Evolutionary conservation across 1,140 invertebrate genomes (phyloP), one percentile per base, ranked within the genome.

Genomic region (Aphelinus certus): DNA sequence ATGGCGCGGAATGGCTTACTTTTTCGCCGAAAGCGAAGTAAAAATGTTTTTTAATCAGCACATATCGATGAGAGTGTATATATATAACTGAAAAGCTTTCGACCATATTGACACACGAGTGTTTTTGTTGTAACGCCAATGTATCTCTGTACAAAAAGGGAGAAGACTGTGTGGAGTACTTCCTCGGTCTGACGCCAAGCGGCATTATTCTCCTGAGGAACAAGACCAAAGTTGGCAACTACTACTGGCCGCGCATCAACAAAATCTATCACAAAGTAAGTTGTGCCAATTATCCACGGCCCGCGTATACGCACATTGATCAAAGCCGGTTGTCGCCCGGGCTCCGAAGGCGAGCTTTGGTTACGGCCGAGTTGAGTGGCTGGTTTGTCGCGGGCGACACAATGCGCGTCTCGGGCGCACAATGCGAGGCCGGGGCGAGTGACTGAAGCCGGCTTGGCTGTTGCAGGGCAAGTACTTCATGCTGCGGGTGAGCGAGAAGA

Each of bases 231-330:
- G 98, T 99, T 79, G 98, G 97, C 78, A 96, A 98, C 87, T 99
- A 99, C 89, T 98, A 98, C 88, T 99, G 98, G 98, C 96, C 97
- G 62, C 92, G 97, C 85, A 98, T 98, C 82, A 96, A 94, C 76
- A 98, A 98, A 90, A 94, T 98, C 79, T 97, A 96, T 87, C 97
- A 96, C 88, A 98, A 98, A 90, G 87, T 87, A 83, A 58, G 56
- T 61, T 53, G 51, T 9, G 4, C 51, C 4, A 53, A 53, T 53
- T 53, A 53, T 0, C 26, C 26, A 26, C 26, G 26, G 26, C 0
- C 26, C 26, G 7, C 55, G 3, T 57, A 57, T 57, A 4, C 7
- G 3, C 55, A 2, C 55, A 9, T 3, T 10, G 55, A 26, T 26
- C 26, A 26, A 26, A 26, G 26, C 26, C 26, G 26, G 26, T 26